Evolutionary conservation across 2,888 invertebrate species (phyloP), one percentile per base, ranked within the genome.

Genomic region (Hesperia comma): DNA sequence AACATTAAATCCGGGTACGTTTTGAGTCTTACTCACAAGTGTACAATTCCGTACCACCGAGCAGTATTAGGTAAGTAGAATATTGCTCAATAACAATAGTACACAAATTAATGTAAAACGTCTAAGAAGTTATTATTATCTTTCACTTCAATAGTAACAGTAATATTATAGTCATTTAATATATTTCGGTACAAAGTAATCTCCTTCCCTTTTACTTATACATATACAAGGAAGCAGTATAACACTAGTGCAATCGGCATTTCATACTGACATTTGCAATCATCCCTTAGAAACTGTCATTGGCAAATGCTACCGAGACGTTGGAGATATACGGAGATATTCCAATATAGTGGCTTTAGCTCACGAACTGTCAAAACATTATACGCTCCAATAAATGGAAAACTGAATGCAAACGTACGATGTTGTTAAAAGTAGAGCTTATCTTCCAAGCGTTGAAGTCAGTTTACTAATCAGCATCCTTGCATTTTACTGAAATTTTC

Each of bases 311-410:
- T 14, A 17, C 17, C 1, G 17, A 46, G 12, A 17, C 17, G 19
- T 56, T 40, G 14, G 0, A 57, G 4, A 57, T 43, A 26, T 43
- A n/a, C 57, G 26, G 21, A 57, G n/a, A 19, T 49, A 46, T 63
- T 58, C 57, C 64, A 64, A 64, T 58, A 63, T 41, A 3, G 21
- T 57, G 41, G 37, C 40, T 57, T 40, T 21, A 8, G 46, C 41
- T 5, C 14, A 26, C 57, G 37, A 64, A 32, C 51, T 64, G 64
- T 64, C 64, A 58, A 64, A 64, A 64, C 64, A 64, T 64, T 64
- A 64, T 41, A 58, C 58, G 64, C 58, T 58, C 57, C 32, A 53
- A 53, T 64, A 64, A 58, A 64, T 41, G 58, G 58, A 49, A 26
- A 51, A 37, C 1, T 33, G 19, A 53, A 53, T 40, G 32, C 46